phyloP scores from a whole-genome alignment of 1,140 invertebrate species.

The Leucophenga varia region DNA sequence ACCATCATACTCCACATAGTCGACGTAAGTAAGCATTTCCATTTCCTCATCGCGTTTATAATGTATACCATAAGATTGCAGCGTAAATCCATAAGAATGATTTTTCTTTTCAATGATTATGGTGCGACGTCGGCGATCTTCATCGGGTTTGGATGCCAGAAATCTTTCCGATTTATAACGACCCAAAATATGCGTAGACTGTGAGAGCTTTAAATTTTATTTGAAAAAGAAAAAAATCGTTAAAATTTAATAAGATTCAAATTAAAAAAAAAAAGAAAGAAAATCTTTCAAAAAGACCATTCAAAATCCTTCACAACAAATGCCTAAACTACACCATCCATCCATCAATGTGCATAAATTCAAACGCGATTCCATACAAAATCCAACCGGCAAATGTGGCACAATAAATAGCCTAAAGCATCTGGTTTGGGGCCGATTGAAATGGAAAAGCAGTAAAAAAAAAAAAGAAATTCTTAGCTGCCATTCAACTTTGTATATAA shows the following conservation, averaged over 20 bases:
- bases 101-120: slow-evolving; percentile 91
- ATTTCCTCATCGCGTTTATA: slow-evolving; percentile 81
- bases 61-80: slow-evolving; percentile 94
- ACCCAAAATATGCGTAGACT: slow-evolving; percentile 69
- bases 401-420: slow-evolving; percentile 29
- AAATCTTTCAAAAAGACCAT: too few species aligned
- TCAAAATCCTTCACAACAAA: too few species aligned
- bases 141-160: slow-evolving; percentile 73
- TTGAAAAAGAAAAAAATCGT: not conserved
- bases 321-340: too few species aligned
- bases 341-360: too few species aligned
- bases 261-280: too few species aligned
- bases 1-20: slow-evolving; percentile 91
- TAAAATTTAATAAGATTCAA: too few species aligned
- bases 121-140: slow-evolving; percentile 79
- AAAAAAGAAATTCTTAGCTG: too few species aligned
- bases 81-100: slow-evolving; percentile 90
- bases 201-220: slow-evolving; percentile 34
- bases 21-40: slow-evolving; percentile 94
- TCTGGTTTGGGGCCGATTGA: slow-evolving; percentile 8
- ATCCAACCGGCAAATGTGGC: slow-evolving; percentile 28
- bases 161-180: slow-evolving; percentile 79
- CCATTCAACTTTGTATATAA: too few species aligned
- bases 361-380: too few species aligned
- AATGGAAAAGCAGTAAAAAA: too few species aligned